Base-by-base conservation (phyloP, 1,140 invertebrate species). In the Scaptomyza graminum region DNA sequence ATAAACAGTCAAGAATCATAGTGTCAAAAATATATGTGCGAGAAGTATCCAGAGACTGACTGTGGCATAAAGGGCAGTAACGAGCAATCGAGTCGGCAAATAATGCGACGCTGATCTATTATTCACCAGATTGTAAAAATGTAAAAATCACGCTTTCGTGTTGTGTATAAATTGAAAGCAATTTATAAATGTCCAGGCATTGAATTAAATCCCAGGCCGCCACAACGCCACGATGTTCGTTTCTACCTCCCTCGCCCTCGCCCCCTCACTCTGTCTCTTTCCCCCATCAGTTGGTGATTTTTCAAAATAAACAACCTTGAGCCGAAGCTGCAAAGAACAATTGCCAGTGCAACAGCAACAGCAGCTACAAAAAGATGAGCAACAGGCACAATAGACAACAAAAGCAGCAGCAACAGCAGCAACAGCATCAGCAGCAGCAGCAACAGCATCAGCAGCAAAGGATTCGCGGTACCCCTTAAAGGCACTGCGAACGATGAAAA, bases 251-350 rank as follows among this genome's bases (percentile, higher is more conserved):
- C 43, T 6, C 28, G 28, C 28, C 28, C 28, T 31, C 28, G 28
- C 25, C 13, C 50, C 34, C 31, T 7, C 51, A 76, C 55, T 69
- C 64, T 34, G 1, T 28, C 28, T 28, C 28, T 5, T 5, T 7
- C 28, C 28, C 6, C 31, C 31, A 34, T 2, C 56, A 79, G 66
- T 75, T 87, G 83, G 83, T 88, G 83, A 87, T 87, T 87, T 87
- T 88, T 87, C 83, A 87, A 87, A 83, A 87, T 85, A 88, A 88
- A 87, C 83, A 87, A 87, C 83, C 83, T 87, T 88, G 83, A 79
- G 82, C 61, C 60, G 57, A 50, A 52, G 54, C 60, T 16, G 59
- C 52, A n/a, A 41, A 64, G 62, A 77, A 64, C 62, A 69, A 76
- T 73, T 76, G 64, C 75, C 47, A 51, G 28, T 34, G 43, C 15